phyloP scores from a whole-genome alignment of 1,140 invertebrate species.

The Epicauta chinensis region DNA sequence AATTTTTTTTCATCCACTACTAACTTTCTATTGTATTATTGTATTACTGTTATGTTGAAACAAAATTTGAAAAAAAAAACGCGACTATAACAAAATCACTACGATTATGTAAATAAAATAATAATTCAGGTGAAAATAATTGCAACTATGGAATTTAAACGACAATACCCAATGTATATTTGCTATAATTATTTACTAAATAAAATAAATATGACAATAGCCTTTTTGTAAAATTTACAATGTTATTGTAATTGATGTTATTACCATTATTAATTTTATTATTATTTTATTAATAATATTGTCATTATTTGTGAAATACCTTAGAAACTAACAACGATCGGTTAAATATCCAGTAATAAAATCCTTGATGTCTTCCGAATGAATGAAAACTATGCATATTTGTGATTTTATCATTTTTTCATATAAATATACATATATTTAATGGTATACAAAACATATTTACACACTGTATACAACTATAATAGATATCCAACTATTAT shows the following conservation, averaged over 20 bases:
- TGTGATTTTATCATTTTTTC: conserved; percentile 17
- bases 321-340: conserved; percentile 9
- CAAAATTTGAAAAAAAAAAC: background rate
- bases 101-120: background rate
- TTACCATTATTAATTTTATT: background rate
- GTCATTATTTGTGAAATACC: background rate
- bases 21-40: background rate
- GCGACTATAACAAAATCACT: background rate
- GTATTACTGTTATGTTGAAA: background rate
- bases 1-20: background rate
- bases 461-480: conserved; percentile 16
- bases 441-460: conserved; percentile 9
- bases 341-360: conserved; percentile 13
- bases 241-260: conserved; percentile 2
- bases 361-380: conserved; percentile 19
- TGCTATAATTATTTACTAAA: conserved; percentile 3
- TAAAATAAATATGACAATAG: conserved; percentile 1
- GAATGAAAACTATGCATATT: conserved; percentile 15
- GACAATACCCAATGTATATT: conserved; percentile 12
- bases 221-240: conserved; percentile 11
- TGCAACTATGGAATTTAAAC: conserved; percentile 9
- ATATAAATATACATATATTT: conserved; percentile 7
- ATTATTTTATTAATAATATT: background rate
- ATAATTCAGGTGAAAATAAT: background rate
- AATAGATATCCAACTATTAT: conserved; percentile 1